These are phyloP conservation scores for Meles meles DNA, from an alignment of 2,113 vertebrate species.

Conservation along the genomic window DNA sequence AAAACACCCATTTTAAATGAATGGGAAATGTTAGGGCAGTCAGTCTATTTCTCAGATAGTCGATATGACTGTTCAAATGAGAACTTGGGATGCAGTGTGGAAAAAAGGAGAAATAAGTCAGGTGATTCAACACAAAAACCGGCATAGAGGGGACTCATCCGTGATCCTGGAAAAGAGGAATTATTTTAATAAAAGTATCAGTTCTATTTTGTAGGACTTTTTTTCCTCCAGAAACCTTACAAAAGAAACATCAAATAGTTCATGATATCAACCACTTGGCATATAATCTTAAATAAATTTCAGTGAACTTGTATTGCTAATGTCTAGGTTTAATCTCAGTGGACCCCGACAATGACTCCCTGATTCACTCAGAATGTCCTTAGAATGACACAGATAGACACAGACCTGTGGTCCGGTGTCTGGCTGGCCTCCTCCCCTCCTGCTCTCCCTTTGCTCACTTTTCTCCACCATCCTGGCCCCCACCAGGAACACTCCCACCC, in stretches of 20 bases:
- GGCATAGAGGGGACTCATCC: not conserved
- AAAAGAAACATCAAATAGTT: not conserved
- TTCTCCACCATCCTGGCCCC: not conserved
- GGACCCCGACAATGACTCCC: not conserved
- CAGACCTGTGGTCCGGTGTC: not conserved
- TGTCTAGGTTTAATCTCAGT: not conserved
- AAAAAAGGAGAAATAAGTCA: not conserved
- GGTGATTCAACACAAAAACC: not conserved
- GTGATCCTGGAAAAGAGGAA: not conserved
- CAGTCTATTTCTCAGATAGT: not conserved
- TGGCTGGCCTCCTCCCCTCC: not conserved
- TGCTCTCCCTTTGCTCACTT: not conserved
- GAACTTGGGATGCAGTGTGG: not conserved
- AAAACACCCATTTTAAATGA: slow-evolving; percentile 9
- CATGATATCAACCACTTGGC: not conserved
- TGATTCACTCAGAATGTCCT: not conserved
- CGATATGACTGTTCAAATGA: not conserved
- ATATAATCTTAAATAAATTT: not conserved
- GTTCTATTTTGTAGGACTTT: not conserved
- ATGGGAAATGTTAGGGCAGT: not conserved
- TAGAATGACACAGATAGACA: not conserved
- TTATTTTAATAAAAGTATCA: not conserved
- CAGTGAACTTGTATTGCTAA: not conserved
- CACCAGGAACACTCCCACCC: not conserved
- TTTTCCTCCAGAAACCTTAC: not conserved